These are phyloP conservation scores for Anas georgica DNA, from an alignment of 2,797 vertebrate genomes.

Conservation along the genomic window DNA sequence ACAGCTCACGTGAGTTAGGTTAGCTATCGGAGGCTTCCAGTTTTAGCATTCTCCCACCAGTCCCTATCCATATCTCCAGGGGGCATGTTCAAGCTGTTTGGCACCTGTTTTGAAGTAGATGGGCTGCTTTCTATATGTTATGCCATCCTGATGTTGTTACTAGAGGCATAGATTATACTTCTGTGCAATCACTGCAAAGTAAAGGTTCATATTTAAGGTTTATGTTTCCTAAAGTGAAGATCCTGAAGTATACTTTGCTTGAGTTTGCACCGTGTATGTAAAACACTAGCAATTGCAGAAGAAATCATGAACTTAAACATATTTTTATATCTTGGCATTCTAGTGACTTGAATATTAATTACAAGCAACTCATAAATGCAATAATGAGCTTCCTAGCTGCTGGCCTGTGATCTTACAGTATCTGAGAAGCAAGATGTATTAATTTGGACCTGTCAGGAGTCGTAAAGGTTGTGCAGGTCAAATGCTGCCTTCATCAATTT, in stretches of 20 bases:
- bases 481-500: not conserved
- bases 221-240: not conserved
- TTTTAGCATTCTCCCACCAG: not conserved
- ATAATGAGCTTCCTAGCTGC: not conserved
- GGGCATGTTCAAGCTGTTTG: not conserved
- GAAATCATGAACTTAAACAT: not conserved
- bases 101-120: not conserved
- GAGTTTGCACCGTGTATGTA: not conserved
- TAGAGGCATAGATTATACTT: not conserved
- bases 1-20: not conserved
- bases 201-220: not conserved
- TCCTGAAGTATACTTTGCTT: not conserved
- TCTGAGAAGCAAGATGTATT: not conserved
- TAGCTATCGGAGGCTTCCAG: not conserved
- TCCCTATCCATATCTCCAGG: not conserved
- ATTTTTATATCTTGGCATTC: not conserved
- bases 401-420: not conserved
- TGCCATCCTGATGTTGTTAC: accelerated
- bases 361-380: not conserved
- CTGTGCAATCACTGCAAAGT: not conserved
- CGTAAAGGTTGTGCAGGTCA: not conserved
- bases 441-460: not conserved
- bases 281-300: not conserved
- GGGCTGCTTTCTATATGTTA: not conserved
- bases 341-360: not conserved